Percentiles rank a stretch among this genome's conserved stretches.
phyloP scores from a whole-genome alignment of 2,888 invertebrate genomes.

The Ceratothoa steindachneri region DNA sequence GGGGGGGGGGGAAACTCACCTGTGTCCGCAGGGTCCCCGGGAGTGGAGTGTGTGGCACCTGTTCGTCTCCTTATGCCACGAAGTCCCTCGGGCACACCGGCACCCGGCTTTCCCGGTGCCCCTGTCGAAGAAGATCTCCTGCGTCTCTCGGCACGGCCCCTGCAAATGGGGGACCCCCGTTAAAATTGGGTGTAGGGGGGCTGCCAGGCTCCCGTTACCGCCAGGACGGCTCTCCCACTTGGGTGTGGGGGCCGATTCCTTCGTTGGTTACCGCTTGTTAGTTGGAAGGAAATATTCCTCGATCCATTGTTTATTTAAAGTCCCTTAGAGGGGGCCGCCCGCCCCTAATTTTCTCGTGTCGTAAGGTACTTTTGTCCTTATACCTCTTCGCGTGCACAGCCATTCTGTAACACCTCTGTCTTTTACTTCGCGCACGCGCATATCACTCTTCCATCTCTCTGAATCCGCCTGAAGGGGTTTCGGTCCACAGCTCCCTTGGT shows the following conservation, averaged over 20 bases:
- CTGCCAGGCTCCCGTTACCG: background rate
- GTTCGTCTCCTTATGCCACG: slow-evolving; percentile 30
- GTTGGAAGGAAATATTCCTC: background rate
- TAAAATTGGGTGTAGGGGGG: too few relatives aligned
- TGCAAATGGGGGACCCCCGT: too few relatives aligned
- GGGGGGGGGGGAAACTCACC: too few relatives aligned
- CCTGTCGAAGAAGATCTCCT: slow-evolving; percentile 63
- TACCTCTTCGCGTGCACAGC: too few relatives aligned
- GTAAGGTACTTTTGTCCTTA: too few relatives aligned
- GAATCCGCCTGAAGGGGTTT: too few relatives aligned
- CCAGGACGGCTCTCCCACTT: background rate
- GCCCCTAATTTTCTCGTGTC: too few relatives aligned
- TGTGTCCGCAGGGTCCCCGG: slow-evolving; percentile 61
- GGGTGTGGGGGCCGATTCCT: background rate
- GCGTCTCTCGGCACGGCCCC: slow-evolving; percentile 73
- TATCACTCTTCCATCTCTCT: too few relatives aligned
- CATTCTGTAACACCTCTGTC: too few relatives aligned
- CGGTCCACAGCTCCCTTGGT: too few relatives aligned
- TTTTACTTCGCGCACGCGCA: too few relatives aligned
- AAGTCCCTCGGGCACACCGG: slow-evolving; percentile 31
- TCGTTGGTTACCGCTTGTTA: background rate
- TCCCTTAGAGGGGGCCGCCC: too few relatives aligned
- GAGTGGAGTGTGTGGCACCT: slow-evolving; percentile 70
- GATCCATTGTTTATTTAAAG: background rate
- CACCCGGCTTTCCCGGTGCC: slow-evolving; percentile 23